Conservation (phyloP, 2,113 vertebrate genomes). For the Anser brachyrhynchus region DNA sequence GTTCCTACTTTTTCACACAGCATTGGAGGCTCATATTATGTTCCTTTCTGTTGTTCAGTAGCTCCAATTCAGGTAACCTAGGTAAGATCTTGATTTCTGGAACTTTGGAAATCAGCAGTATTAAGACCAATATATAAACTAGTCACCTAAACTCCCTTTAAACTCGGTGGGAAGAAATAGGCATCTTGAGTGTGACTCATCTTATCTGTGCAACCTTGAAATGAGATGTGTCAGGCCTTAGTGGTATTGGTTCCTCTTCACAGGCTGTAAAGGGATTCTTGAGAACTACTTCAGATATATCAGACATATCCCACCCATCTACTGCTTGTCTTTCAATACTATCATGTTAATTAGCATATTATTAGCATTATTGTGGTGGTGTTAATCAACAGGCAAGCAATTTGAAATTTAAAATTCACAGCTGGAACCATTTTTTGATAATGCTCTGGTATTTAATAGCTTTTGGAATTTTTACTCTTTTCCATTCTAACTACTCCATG, state of each 20-base stretch:
- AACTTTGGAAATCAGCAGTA: neutral
- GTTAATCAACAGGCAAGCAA: neutral
- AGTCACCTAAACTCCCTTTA: neutral
- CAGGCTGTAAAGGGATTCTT: neutral
- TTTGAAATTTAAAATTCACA: neutral
- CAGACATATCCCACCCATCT: neutral
- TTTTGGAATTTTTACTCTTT: neutral
- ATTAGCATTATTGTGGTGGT: neutral
- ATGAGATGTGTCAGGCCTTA: neutral
- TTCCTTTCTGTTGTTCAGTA: neutral
- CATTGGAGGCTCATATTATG: neutral
- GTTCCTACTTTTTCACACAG: neutral
- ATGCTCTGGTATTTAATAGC: neutral
- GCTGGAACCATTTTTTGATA: neutral
- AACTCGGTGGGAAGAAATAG: neutral
- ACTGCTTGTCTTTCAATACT: neutral
- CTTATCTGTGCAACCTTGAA: neutral
- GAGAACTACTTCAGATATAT: neutral
- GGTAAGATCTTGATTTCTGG: neutral
- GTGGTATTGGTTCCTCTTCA: neutral
- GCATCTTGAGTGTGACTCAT: neutral
- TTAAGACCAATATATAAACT: neutral
- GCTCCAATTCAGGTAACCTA: neutral
- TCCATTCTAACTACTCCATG: neutral
- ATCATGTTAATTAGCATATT: neutral